Conservation (phyloP, 2,113 vertebrate genomes). For the Microcebus tavaratra region DNA sequence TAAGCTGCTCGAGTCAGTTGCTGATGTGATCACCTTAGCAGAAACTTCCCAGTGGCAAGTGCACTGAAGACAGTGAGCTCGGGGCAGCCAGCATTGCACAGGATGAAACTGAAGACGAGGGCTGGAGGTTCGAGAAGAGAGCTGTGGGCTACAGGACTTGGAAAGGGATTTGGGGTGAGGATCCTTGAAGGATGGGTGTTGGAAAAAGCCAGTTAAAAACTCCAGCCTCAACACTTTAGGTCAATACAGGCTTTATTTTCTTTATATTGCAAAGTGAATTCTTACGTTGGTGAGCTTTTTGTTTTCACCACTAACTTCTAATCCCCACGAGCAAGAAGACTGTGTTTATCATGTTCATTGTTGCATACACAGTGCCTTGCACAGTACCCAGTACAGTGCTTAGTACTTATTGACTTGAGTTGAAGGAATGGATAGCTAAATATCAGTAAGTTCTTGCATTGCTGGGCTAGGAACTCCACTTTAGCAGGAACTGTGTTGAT, state of each 20-base stretch:
- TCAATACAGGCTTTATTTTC: not conserved
- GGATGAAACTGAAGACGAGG: not conserved
- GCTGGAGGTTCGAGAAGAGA: not conserved
- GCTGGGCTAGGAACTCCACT: not conserved
- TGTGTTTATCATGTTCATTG: not conserved
- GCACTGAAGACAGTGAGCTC: not conserved
- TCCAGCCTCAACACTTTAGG: not conserved
- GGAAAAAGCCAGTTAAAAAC: slow-evolving; percentile 23
- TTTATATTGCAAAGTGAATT: slow-evolving; percentile 9
- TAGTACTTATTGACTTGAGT: not conserved
- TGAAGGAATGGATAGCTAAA: not conserved
- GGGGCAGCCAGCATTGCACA: not conserved
- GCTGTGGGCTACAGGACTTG: not conserved
- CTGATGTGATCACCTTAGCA: slow-evolving; percentile 3
- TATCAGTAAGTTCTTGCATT: not conserved
- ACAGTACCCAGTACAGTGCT: not conserved
- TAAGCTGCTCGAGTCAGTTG: not conserved
- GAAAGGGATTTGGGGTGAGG: not conserved
- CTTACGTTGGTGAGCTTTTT: not conserved
- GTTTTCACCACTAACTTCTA: not conserved
- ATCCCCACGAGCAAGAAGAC: not conserved
- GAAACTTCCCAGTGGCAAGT: slow-evolving; percentile 37
- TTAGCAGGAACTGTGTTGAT: not conserved
- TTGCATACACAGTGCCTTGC: not conserved
- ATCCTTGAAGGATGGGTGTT: not conserved